These are phyloP conservation scores for Micromussa lordhowensis DNA, from an alignment of 92 coral and sea anemone genomes.

Conservation along the genomic window DNA sequence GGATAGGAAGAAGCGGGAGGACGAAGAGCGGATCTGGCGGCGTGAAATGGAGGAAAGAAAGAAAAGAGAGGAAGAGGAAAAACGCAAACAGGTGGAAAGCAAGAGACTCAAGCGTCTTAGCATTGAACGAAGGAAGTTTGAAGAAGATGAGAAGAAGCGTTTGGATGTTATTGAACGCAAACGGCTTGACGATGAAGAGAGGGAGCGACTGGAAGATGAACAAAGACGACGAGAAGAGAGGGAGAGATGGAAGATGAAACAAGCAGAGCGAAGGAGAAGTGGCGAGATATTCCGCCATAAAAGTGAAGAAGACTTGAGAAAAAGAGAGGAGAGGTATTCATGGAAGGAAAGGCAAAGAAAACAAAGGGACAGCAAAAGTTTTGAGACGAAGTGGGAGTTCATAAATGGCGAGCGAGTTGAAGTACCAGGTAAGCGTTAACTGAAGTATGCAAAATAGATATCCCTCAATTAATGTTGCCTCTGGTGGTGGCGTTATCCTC, in stretches of 20 bases:
- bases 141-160: constrained; percentile 54
- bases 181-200: constrained; percentile 60
- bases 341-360: constrained; percentile 22
- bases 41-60: constrained; percentile 34
- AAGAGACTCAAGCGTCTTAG: constrained; percentile 32
- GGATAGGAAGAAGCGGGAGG: constrained; percentile 50
- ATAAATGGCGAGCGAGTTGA: constrained; percentile 34
- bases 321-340: constrained; percentile 35
- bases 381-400: constrained; percentile 47
- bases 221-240: constrained; percentile 57
- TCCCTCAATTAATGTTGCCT: not conserved
- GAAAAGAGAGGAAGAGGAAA: constrained; percentile 53
- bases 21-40: constrained; percentile 38
- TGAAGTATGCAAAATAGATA: not conserved
- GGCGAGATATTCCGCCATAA: constrained; percentile 68
- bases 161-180: constrained; percentile 52
- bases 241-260: constrained; percentile 58
- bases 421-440: constrained; percentile 35
- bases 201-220: constrained; percentile 59
- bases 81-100: constrained; percentile 32
- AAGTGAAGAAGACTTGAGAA: constrained; percentile 51
- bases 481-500: no score
- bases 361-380: constrained; percentile 34
- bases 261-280: constrained; percentile 57
- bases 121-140: constrained; percentile 31